Percentiles rank a stretch among this genome's conserved stretches.
Conservation (phyloP, 2,113 vertebrate species). For the Gnathonemus echidnorhynchus region DNA sequence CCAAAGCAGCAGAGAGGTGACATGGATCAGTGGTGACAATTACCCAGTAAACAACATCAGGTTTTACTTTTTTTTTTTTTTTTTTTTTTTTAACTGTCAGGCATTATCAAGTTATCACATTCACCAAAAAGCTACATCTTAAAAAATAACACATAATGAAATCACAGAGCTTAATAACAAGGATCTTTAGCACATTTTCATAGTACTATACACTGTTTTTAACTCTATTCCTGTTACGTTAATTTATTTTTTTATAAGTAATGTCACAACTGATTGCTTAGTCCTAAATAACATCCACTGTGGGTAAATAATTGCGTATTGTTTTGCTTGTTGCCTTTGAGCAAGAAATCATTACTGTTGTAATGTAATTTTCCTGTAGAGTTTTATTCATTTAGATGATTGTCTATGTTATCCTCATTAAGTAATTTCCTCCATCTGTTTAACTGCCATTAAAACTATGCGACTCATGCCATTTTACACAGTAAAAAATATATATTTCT, state of each 20-base stretch:
- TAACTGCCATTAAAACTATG: slow-evolving; percentile 34
- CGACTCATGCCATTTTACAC: slow-evolving; percentile 22
- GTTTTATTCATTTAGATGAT: slow-evolving; percentile 36
- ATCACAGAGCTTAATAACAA: neutral
- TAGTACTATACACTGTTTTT: neutral
- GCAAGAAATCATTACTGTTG: slow-evolving; percentile 43
- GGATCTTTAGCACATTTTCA: neutral
- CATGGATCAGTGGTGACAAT: neutral
- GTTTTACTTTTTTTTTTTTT: no score
- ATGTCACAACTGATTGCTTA: slow-evolving; percentile 32
- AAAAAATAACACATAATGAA: neutral
- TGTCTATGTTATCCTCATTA: slow-evolving; percentile 25
- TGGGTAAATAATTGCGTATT: slow-evolving; percentile 45
- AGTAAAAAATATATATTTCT: slow-evolving; percentile 31
- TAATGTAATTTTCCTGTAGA: slow-evolving; percentile 35
- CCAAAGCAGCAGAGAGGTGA: neutral
- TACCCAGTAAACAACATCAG: neutral
- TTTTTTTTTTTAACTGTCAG: no score
- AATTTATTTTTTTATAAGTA: neutral
- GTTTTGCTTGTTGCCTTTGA: slow-evolving; percentile 32
- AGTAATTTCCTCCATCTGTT: slow-evolving; percentile 30
- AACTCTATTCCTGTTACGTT: neutral
- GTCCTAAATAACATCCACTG: slow-evolving; percentile 52
- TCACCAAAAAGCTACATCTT: neutral
- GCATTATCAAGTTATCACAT: neutral